A percentile compares a stretch with the other conserved stretches of the same genome.
Conservation (phyloP, 2,888 invertebrate genomes). For the Erynnis tages region DNA sequence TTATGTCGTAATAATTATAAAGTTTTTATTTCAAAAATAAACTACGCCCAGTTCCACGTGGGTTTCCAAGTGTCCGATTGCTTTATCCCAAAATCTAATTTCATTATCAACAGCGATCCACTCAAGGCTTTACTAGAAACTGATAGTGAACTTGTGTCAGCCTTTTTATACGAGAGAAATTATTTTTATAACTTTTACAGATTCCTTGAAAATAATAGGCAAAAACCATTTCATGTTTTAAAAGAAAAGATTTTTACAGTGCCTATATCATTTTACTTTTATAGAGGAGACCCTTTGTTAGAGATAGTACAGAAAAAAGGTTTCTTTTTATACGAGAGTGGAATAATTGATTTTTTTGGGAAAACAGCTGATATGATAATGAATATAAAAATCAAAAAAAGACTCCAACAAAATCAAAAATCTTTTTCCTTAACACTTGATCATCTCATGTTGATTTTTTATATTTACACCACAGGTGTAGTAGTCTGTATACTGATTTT, state of each 20-base stretch:
- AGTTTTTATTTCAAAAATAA: background rate
- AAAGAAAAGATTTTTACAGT: constrained; percentile 4
- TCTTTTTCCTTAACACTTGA: background rate
- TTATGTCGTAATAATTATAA: constrained; percentile 2
- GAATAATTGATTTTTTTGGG: background rate
- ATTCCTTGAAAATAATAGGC: background rate
- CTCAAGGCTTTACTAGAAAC: constrained; percentile 4
- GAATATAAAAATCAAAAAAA: background rate
- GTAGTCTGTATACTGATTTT: background rate
- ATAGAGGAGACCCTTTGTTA: background rate
- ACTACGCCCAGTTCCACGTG: background rate
- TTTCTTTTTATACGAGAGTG: constrained; percentile 4
- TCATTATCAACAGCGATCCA: background rate
- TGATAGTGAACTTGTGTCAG: background rate
- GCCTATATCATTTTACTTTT: constrained; percentile 8
- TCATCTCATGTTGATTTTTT: background rate
- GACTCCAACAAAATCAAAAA: background rate
- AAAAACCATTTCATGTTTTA: background rate
- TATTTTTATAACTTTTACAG: background rate
- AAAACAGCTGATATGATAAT: background rate
- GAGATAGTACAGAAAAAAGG: background rate
- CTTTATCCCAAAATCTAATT: constrained; percentile 4
- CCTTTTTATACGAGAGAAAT: constrained; percentile 5
- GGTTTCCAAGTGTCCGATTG: constrained; percentile 8
- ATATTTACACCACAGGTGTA: constrained; percentile 8